Base-by-base conservation (phyloP, 35 echinoderm and acorn worm genomes). In the Ophiothrix spiculata region DNA sequence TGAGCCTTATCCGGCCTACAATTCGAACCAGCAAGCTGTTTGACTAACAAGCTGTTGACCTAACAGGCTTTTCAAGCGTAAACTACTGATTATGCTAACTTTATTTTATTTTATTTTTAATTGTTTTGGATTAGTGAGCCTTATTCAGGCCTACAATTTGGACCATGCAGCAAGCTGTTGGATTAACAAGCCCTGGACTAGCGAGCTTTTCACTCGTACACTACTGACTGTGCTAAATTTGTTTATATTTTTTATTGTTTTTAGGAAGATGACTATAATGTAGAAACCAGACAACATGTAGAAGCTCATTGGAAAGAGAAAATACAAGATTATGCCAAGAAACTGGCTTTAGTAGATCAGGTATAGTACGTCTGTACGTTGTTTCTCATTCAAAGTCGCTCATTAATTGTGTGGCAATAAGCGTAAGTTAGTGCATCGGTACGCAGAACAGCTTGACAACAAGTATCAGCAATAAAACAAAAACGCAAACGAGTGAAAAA, bases 301-400 rank as follows among this genome's bases (percentile, higher is more conserved):
- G 92, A 94, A 76, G 77, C 69, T 23, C 76, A 81, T 39, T 94
- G 92, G 92, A 76, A 85, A 56, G 83, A 83, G 23, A 23, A 87
- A 38, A 41, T 94, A 23, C 29, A 79, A 19, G 4, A 39, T 45
- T 81, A 83, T 37, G 90, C 82, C 83, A 64, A 86, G 25, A 77
- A 86, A 34, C 25, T 77, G 60, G 41, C 81, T 56, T 33, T 76
- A 15, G 38, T 41, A 33, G 75, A 76, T 23, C 32, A 91, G 83
- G 89, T 91, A 83, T 0, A 64, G 41, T n/a, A 23, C 78, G 25
- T 36, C 32, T 17, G 56, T 28, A 63, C n/a, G n/a, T n/a, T n/a
- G n/a, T n/a, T n/a, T n/a, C n/a, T n/a, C n/a, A n/a, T n/a, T n/a
- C n/a, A n/a, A n/a, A n/a, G n/a, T n/a, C n/a, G n/a, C n/a, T n/a